These are phyloP conservation scores for Callosobruchus maculatus DNA, from an alignment of 2,888 invertebrate species.

Conservation along the genomic window DNA sequence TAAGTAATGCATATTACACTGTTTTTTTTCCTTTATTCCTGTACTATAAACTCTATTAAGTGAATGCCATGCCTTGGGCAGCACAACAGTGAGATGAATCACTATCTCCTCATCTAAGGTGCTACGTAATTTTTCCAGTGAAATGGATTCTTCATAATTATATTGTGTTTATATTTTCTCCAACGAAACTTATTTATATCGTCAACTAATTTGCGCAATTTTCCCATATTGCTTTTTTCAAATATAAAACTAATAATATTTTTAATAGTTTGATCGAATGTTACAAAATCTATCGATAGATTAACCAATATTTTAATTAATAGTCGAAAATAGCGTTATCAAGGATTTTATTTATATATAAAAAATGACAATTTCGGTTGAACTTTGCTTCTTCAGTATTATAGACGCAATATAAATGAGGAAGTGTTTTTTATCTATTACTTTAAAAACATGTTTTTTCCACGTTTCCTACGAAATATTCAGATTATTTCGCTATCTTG, in stretches of 20 bases:
- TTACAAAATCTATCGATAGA: background rate
- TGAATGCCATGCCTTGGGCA: too few species aligned
- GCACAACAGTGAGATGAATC: too few species aligned
- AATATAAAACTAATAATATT: background rate
- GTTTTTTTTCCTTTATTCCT: too few species aligned
- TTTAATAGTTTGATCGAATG: background rate
- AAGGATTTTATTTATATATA: background rate
- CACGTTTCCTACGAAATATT: background rate
- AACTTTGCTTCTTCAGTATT: background rate
- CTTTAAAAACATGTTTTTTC: background rate
- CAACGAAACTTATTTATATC: too few species aligned
- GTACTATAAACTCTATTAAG: too few species aligned
- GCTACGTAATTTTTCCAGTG: background rate
- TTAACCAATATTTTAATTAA: background rate
- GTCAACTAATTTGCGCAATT: background rate
- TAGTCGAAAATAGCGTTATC: background rate
- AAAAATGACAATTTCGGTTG: background rate
- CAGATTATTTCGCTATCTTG: background rate
- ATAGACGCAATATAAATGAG: background rate
- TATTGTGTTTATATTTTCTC: too few species aligned
- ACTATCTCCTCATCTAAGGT: too few species aligned
- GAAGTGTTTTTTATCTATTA: background rate
- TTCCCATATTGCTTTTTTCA: background rate
- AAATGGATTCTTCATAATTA: background rate
- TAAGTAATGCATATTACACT: too few species aligned